phyloP scores from a whole-genome alignment of 2,888 invertebrate genomes.

The Paralinhomoeus sp. region DNA sequence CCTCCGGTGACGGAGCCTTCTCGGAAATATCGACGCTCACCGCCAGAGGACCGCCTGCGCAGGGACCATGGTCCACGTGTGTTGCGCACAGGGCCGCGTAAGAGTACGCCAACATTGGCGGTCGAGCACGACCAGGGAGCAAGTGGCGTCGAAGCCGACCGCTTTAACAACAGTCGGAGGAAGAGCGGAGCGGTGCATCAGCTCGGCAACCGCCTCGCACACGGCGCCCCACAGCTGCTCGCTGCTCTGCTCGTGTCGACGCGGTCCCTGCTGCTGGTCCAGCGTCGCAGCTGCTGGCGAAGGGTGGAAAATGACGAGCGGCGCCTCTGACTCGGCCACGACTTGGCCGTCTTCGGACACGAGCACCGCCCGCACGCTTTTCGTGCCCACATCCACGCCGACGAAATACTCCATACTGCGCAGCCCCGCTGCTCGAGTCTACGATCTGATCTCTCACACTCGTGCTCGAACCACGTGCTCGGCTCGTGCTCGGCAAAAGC shows the following conservation, averaged over 20 bases:
- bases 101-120: slow-evolving; percentile 34
- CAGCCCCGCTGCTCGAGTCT: too few species aligned
- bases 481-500: too few species aligned
- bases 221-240: slow-evolving; percentile 63
- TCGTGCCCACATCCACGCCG: slow-evolving; percentile 73
- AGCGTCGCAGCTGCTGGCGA: not conserved
- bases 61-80: not conserved
- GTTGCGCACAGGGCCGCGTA: too few species aligned
- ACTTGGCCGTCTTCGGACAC: not conserved
- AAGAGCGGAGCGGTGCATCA: too few species aligned
- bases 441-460: too few species aligned
- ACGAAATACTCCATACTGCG: slow-evolving; percentile 12
- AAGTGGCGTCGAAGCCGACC: slow-evolving; percentile 84
- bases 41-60: not conserved
- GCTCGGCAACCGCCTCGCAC: slow-evolving; percentile 42
- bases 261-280: slow-evolving; percentile 50
- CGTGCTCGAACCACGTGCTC: too few species aligned
- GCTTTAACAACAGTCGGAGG: too few species aligned
- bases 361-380: slow-evolving; percentile 53
- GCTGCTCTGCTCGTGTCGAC: slow-evolving; percentile 71
- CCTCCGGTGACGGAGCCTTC: too few species aligned
- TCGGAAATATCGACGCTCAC: not conserved
- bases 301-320: not conserved
- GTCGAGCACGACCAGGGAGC: slow-evolving; percentile 63
- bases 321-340: not conserved